These are phyloP conservation scores for Castor canadensis DNA, from an alignment of 2,113 vertebrate species.

Conservation along the genomic window DNA sequence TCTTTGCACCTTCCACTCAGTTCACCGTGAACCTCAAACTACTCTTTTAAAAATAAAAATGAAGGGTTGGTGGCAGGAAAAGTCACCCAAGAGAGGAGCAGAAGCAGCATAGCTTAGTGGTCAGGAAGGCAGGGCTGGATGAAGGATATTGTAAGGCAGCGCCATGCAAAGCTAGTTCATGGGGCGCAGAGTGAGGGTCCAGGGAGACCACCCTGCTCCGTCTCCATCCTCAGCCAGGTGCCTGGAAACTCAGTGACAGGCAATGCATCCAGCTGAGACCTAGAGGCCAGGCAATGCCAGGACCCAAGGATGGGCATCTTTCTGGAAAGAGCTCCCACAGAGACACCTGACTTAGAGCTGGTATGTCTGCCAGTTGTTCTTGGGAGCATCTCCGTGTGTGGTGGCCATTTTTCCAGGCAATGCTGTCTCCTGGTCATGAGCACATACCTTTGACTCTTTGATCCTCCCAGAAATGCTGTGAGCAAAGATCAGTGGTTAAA, in stretches of 20 bases:
- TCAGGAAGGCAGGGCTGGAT: background rate
- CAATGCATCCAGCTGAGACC: background rate
- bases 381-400: background rate
- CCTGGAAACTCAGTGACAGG: background rate
- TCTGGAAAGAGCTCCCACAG: background rate
- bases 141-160: background rate
- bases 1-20: background rate
- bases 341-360: no score
- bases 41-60: background rate
- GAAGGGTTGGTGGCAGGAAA: no score
- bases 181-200: background rate
- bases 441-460: background rate
- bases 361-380: no score
- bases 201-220: background rate
- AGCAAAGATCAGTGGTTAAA: background rate
- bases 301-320: background rate
- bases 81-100: background rate
- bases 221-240: background rate
- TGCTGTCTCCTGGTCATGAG: no score
- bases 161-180: background rate
- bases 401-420: background rate
- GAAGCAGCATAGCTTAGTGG: no score
- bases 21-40: background rate
- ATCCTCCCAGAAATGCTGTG: background rate
- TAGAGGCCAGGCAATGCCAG: no score